Evolutionary conservation across 2,888 invertebrate species (phyloP).

Genomic region (Trissoscelio sp.): DNA sequence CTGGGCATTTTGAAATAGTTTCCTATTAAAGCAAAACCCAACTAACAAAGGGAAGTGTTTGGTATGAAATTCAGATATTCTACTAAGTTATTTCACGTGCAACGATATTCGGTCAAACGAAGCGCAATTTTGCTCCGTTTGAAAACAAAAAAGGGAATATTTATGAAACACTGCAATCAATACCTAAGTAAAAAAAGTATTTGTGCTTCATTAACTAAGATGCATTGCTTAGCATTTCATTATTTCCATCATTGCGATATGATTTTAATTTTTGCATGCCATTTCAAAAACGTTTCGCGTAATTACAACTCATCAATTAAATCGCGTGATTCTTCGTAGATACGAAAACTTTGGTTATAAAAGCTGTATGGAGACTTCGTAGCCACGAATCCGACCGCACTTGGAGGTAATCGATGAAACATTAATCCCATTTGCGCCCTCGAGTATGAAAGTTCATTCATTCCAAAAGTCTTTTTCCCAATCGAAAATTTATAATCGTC

Average conservation of each 20-base stretch:
- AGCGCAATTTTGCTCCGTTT: background rate
- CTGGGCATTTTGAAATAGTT: slow-evolving; percentile 21
- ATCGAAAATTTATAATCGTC: slow-evolving; percentile 61
- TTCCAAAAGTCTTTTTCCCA: slow-evolving; percentile 44
- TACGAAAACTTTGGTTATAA: slow-evolving; percentile 59
- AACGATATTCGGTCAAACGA: background rate
- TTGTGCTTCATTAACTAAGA: too few species aligned
- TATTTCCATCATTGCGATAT: background rate
- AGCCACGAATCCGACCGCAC: slow-evolving; percentile 54
- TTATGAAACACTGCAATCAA: background rate
- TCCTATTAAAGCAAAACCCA: slow-evolving; percentile 1
- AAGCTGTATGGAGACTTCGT: slow-evolving; percentile 51
- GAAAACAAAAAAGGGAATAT: too few species aligned
- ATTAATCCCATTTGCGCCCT: slow-evolving; percentile 57
- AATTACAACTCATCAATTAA: slow-evolving; percentile 56
- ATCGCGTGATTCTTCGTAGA: slow-evolving; percentile 58
- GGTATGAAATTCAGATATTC: slow-evolving; percentile 2
- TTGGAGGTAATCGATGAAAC: slow-evolving; percentile 61
- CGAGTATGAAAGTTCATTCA: slow-evolving; percentile 64
- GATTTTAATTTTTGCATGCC: slow-evolving; percentile 4
- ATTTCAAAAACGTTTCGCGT: slow-evolving; percentile 24
- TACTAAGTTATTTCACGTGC: background rate
- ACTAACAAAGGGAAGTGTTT: slow-evolving; percentile 9
- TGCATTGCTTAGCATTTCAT: too few species aligned
- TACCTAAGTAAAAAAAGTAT: too few species aligned